Evolutionary conservation across 2,888 invertebrate genomes (phyloP).

Genomic region (Drosophila crucigera): DNA sequence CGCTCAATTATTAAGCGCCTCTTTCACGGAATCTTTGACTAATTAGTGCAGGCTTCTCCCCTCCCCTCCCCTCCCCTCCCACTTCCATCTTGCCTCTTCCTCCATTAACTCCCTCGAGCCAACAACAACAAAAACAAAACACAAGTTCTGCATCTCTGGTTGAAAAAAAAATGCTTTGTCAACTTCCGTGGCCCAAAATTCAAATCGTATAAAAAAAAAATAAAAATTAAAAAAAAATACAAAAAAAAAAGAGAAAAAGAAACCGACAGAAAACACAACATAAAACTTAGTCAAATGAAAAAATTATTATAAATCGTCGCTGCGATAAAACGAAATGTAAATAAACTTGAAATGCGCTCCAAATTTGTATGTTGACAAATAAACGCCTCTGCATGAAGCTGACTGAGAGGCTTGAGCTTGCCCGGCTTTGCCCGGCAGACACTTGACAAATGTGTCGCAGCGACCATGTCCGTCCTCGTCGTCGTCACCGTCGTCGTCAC

Average conservation of each 20-base stretch:
- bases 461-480: constrained; percentile 14
- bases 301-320: constrained; percentile 70
- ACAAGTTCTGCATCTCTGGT: constrained; percentile 42
- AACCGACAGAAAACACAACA: constrained; percentile 17
- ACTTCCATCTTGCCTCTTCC: neutral
- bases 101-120: constrained; percentile 7
- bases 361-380: constrained; percentile 74
- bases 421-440: constrained; percentile 32
- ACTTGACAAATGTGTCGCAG: constrained; percentile 71
- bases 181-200: constrained; percentile 72
- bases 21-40: constrained; percentile 54
- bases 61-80: neutral
- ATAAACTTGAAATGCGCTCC: constrained; percentile 73
- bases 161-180: constrained; percentile 59
- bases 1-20: constrained; percentile 69
- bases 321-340: constrained; percentile 69
- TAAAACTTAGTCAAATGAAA: constrained; percentile 31
- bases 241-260: constrained; percentile 14
- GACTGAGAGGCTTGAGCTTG: neutral
- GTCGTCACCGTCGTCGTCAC: neutral
- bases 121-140: constrained; percentile 4
- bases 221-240: constrained; percentile 1
- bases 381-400: constrained; percentile 73
- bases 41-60: constrained; percentile 64
- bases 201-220: constrained; percentile 30